phyloP scores from a whole-genome alignment of 2,113 vertebrate genomes.

The Dissostichus mawsoni region DNA sequence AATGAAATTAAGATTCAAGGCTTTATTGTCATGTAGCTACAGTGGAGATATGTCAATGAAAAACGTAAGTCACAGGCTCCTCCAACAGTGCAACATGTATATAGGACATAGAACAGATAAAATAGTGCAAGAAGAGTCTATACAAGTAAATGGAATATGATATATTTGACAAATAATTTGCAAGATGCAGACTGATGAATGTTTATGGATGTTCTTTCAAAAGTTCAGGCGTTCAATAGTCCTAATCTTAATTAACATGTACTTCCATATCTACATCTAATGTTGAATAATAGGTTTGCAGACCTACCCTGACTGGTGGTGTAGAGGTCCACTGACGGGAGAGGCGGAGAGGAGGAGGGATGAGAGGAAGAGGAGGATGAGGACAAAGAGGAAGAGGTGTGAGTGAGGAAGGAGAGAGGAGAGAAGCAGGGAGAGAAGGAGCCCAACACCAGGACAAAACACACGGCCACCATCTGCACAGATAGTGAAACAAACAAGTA shows the following conservation, averaged over 20 bases:
- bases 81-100: too few species aligned
- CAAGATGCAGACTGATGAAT: too few species aligned
- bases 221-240: too few species aligned
- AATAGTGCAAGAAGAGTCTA: too few species aligned
- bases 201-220: too few species aligned
- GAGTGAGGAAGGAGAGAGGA: constrained; percentile 87
- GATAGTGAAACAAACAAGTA: constrained; percentile 20
- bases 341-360: constrained; percentile 85
- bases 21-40: too few species aligned
- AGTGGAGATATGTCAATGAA: too few species aligned
- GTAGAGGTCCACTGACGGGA: constrained; percentile 88
- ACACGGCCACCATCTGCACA: constrained; percentile 93
- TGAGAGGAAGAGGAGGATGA: constrained; percentile 64
- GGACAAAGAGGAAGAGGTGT: constrained; percentile 59
- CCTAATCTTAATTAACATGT: too few species aligned
- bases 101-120: too few species aligned
- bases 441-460: constrained; percentile 96
- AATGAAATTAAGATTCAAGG: not conserved
- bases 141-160: too few species aligned
- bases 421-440: constrained; percentile 94
- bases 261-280: not conserved
- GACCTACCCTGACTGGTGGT: constrained; percentile 94
- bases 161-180: too few species aligned
- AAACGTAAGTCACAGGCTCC: too few species aligned
- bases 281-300: not conserved